Base-by-base conservation (phyloP, 1,140 invertebrate genomes). In the Anthonomus grandis region DNA sequence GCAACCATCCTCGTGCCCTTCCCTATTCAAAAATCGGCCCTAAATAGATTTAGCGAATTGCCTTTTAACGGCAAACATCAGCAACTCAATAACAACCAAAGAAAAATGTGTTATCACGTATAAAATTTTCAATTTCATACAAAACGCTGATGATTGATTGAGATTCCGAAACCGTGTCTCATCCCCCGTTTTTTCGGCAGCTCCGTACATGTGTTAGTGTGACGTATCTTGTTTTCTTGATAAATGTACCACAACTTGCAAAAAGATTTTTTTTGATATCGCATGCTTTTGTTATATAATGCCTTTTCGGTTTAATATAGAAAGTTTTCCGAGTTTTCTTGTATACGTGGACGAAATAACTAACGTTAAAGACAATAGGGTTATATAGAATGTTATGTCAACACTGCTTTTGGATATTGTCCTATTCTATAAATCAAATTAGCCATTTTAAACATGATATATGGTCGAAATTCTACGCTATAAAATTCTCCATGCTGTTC, bases 111-210 rank as follows among this genome's bases (percentile, higher is more conserved):
- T 49, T 57, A 57, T 57, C 54, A 49, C 54, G 54, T 57, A 57
- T 57, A 49, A 57, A 57, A 57, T 57, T 57, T 57, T 57, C 54
- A 57, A 57, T 57, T 57, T 57, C 54, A 50, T 44, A 57, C 54
- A 57, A 57, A 57, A 57, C 45, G 54, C 42, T 55, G 54, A 57
- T 57, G 54, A 57, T 57, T 57, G 54, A 57, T 57, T 37, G 54
- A 57, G 36, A 49, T 57, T 57, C 23, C 46, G 45, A 38, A 55
- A 15, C 38, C 50, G 25, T 42, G 42, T 17, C 13, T 15, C 17
- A 17, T 54, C 51, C 51, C 51, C 37, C 24, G 50, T 45, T 54
- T 45, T 45, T 18, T 42, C 18, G 37, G n/a, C 34, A 6, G 6
- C 31, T 4, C 21, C 44, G 42, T 55, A 46, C 52, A 55, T 38